Percentiles rank a stretch among this genome's conserved stretches.
Evolutionary conservation across 2,113 vertebrate species (phyloP).

Genomic region (human (Homo sapiens)): DNA sequence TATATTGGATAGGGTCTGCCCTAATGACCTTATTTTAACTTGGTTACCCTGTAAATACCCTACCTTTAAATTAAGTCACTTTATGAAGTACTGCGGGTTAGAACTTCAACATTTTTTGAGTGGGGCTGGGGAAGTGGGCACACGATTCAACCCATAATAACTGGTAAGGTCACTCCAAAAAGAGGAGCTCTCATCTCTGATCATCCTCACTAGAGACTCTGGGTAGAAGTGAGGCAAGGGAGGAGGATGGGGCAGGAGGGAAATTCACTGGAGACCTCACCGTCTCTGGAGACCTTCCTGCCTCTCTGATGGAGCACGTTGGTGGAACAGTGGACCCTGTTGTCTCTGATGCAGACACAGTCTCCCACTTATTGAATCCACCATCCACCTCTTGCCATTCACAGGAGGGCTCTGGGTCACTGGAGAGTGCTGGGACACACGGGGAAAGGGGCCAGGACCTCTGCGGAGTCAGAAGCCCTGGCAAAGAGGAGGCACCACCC

Average conservation of each 20-base stretch:
- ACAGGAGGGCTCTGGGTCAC: background rate
- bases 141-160: background rate
- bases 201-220: background rate
- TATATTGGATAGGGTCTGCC: background rate
- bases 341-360: accelerated
- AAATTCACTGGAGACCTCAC: background rate
- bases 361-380: background rate
- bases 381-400: background rate
- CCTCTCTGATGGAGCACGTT: background rate
- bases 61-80: background rate
- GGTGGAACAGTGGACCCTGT: background rate
- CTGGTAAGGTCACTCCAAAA: background rate
- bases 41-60: background rate
- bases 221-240: background rate
- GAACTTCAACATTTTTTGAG: background rate
- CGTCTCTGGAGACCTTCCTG: background rate
- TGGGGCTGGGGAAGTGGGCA: background rate
- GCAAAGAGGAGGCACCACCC: background rate
- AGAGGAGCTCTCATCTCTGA: background rate
- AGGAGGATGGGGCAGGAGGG: too few species aligned
- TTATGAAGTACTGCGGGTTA: background rate
- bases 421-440: accelerated
- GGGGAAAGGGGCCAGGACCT: too few species aligned
- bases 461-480: background rate
- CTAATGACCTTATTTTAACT: background rate